These are phyloP conservation scores for Mormyrus proboscirostris DNA, from an alignment of 2,797 vertebrate genomes.

Conservation along the genomic window DNA sequence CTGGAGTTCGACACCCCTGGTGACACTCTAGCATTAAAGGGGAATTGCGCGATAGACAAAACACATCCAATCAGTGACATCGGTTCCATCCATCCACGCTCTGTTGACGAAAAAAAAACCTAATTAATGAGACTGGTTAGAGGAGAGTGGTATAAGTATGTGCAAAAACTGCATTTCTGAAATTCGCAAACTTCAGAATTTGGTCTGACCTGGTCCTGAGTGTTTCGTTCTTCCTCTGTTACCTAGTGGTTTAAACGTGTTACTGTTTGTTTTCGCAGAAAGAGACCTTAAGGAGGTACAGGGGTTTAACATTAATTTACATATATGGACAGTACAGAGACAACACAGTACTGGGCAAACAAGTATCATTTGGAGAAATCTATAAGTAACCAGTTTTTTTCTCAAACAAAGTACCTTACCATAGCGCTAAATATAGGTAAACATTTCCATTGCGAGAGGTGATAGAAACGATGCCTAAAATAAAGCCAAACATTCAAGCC, in stretches of 20 bases:
- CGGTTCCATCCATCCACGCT: neutral
- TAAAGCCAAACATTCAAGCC: constrained; percentile 22
- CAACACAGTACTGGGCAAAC: constrained; percentile 14
- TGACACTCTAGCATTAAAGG: neutral
- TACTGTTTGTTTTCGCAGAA: neutral
- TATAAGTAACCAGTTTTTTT: neutral
- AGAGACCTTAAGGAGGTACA: neutral
- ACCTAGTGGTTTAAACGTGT: neutral
- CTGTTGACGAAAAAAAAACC: neutral
- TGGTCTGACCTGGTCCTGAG: neutral
- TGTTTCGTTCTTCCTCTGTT: neutral
- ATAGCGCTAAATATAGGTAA: constrained; percentile 40
- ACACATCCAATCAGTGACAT: neutral
- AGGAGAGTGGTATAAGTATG: neutral
- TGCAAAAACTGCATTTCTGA: neutral
- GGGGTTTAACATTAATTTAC: neutral
- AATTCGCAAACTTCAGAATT: neutral
- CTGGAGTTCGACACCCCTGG: too few species aligned
- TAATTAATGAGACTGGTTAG: neutral
- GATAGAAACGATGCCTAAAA: constrained; percentile 33
- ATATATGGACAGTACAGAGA: neutral
- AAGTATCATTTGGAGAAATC: neutral
- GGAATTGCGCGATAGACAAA: neutral
- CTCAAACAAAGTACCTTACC: constrained; percentile 16
- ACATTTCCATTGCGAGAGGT: constrained; percentile 36